Evolutionary conservation across 2,797 vertebrate species (phyloP).

Genomic region (Oceanodroma leucorhoa): DNA sequence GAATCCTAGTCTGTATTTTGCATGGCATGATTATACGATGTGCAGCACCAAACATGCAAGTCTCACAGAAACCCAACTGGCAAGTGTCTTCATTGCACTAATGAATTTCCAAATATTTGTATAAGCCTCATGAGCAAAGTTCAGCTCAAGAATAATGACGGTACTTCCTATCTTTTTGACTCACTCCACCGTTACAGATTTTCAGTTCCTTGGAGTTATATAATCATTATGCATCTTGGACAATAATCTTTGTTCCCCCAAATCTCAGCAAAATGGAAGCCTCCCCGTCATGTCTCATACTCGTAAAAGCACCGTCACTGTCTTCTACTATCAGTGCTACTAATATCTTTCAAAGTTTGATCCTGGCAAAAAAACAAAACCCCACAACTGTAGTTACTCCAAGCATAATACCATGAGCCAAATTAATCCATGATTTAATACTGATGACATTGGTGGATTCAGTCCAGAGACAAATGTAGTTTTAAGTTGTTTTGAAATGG

Average conservation of each 20-base stretch:
- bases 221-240: neutral
- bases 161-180: neutral
- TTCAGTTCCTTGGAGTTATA: neutral
- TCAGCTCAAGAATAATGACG: neutral
- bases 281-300: neutral
- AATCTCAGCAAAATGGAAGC: neutral
- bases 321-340: neutral
- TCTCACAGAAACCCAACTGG: neutral
- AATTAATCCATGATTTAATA: conserved; percentile 54
- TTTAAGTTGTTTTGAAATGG: conserved; percentile 19
- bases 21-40: fast-evolving
- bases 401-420: conserved; percentile 11
- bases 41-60: neutral
- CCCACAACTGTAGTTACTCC: conserved; percentile 21
- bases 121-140: neutral
- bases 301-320: neutral
- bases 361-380: neutral
- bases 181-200: neutral
- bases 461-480: conserved; percentile 30
- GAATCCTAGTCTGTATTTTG: neutral
- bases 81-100: neutral
- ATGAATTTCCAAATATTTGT: neutral
- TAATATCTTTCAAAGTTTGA: neutral
- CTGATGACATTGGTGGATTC: conserved; percentile 43
- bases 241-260: neutral